Conservation (phyloP, 2,113 vertebrate genomes). For the Dendrocopos noguchii region DNA sequence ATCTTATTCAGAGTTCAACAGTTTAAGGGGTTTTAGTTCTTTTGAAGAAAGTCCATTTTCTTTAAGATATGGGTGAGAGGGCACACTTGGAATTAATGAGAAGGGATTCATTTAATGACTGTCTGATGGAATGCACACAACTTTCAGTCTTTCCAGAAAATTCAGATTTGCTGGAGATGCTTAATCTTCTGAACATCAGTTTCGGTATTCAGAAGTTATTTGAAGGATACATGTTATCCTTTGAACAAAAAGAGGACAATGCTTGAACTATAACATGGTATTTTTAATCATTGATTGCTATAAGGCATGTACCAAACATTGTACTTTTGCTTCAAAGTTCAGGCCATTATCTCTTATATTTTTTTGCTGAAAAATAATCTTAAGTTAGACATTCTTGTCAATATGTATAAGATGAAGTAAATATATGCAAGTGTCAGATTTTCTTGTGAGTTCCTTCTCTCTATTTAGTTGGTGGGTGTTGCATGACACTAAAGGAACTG, state of each 20-base stretch:
- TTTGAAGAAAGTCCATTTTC: background rate
- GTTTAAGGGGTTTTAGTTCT: background rate
- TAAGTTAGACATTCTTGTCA: background rate
- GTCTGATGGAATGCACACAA: background rate
- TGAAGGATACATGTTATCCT: background rate
- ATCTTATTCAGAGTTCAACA: background rate
- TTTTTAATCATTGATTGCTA: background rate
- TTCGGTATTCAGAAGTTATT: background rate
- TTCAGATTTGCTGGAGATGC: background rate
- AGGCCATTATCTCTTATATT: background rate
- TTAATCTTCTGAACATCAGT: background rate
- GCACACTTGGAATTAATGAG: background rate
- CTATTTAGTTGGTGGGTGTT: background rate
- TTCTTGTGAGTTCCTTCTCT: background rate
- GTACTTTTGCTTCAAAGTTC: background rate
- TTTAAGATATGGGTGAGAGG: background rate
- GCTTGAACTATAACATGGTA: background rate
- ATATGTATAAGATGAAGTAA: background rate
- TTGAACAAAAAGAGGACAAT: background rate
- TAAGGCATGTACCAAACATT: background rate
- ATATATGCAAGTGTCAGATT: background rate
- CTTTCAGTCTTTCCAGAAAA: background rate
- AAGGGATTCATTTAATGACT: background rate
- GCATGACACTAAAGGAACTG: background rate
- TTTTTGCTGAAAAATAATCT: background rate